These are phyloP conservation scores for Atta texana DNA, from an alignment of 1,140 invertebrate species.

Conservation along the genomic window DNA sequence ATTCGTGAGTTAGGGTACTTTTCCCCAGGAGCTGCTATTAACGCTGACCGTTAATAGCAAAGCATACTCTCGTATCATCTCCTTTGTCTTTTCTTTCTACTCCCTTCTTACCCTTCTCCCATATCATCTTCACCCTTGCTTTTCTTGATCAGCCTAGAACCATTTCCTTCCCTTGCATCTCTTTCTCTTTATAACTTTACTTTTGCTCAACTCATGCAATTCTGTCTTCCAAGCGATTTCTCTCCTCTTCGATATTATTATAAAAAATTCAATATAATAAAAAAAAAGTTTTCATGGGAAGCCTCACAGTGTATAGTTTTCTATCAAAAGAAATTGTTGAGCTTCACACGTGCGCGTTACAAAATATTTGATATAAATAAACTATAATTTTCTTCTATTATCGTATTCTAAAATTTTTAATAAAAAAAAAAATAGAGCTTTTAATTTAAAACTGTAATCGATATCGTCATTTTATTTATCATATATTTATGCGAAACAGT, in stretches of 20 bases:
- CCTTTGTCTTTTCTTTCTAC: constrained; percentile 28
- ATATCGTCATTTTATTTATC: neutral
- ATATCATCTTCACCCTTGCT: neutral
- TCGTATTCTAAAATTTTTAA: neutral
- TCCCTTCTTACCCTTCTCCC: neutral
- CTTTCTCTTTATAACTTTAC: neutral
- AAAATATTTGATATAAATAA: neutral
- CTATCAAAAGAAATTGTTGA: neutral
- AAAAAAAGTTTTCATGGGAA: neutral
- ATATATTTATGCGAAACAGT: neutral
- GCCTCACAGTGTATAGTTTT: neutral
- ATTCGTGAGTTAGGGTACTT: neutral
- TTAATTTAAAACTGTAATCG: neutral
- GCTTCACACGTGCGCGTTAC: neutral
- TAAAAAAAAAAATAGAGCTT: neutral
- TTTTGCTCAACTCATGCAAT: neutral
- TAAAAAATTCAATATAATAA: constrained; percentile 32
- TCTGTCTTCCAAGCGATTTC: neutral
- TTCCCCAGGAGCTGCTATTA: constrained; percentile 36
- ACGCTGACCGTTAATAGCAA: constrained; percentile 51
- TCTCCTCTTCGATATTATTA: neutral
- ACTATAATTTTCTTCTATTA: neutral
- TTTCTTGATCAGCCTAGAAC: neutral
- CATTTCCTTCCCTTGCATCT: neutral
- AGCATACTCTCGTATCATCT: constrained; percentile 40